Evolutionary conservation across 1,140 invertebrate genomes (phyloP), one percentile per base, ranked within the genome.

Genomic region (Brachionus rotundiformis): DNA sequence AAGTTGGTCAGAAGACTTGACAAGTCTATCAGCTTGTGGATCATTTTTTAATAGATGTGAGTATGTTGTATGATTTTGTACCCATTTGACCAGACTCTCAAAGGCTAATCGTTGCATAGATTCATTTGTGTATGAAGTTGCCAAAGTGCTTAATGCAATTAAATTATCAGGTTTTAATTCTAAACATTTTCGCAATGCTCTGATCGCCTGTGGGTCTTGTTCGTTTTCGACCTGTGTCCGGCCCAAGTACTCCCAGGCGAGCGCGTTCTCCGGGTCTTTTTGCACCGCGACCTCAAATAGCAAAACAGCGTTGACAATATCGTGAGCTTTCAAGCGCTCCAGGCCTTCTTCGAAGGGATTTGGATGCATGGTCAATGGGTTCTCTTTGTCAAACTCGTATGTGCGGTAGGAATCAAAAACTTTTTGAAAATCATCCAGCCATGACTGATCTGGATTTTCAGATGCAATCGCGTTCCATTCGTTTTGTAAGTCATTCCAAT

Each of bases 81-180:
- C 87, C 95, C 95, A 98, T 82, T 92, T 91, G 83, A 87, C 84
- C 8, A 91, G 85, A 8, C 89, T 85, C 63, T 90, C 85, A 82
- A 89, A 90, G 10, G 91, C 91, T 84, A 91, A 89, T 4, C 86
- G 85, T 63, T 90, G 90, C 82, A 89, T 86, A 2, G 89, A 89
- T 86, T 99, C 97, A 89, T 99, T 99, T 3, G 96, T 96, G 84
- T 95, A 97, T 83, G 94, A 94, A 8, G 95, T 93, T 44, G 95
- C 94, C 71, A 98, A 88, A 3, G 93, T 91, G 91, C 98, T 94
- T 23, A 96, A 90, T 0, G 95, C 95, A 63, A 91, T 90, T 29
- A 92, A 86, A 89, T 98, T 96, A 4, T 90, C 89, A 13, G 94
- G 92, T 83, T 96, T 91, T 41, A 98, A 86, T 77, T 92, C 90